Percentiles rank a stretch among this genome's conserved stretches.
Evolutionary conservation across 2,888 invertebrate genomes (phyloP).

Genomic region (Pteria penguin): DNA sequence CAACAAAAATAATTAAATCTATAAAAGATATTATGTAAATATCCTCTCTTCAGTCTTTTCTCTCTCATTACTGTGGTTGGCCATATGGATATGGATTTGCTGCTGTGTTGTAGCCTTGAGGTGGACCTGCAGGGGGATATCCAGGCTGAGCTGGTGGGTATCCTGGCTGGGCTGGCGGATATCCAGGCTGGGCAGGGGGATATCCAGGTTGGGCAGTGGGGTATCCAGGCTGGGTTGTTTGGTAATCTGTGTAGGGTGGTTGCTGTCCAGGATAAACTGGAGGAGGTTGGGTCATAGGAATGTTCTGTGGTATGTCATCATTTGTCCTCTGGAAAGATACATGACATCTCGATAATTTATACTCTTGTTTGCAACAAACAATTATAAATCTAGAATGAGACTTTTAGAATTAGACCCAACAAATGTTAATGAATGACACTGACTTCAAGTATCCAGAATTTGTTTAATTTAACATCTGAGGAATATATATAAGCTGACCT

Average conservation of each 20-base stretch:
- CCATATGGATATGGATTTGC: not conserved
- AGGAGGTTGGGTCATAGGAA: not conserved
- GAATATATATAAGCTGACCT: not conserved
- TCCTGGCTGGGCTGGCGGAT: not conserved
- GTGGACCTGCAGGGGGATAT: not conserved
- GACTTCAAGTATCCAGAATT: no score
- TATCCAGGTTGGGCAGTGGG: not conserved
- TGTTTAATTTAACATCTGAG: no score
- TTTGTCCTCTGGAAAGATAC: not conserved
- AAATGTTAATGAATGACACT: no score
- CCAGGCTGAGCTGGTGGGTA: not conserved
- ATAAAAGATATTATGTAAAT: no score
- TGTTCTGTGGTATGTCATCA: not conserved
- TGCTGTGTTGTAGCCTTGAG: not conserved
- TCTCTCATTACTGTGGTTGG: not conserved
- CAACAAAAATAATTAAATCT: no score
- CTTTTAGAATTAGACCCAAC: no score
- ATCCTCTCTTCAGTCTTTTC: no score
- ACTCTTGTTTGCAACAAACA: no score
- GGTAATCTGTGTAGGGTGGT: not conserved
- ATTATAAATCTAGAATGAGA: no score
- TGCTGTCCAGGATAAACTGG: not conserved
- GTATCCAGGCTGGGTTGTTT: no score
- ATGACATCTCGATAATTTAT: no score
- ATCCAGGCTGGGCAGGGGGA: not conserved